Percentiles rank a stretch among this genome's conserved stretches.
These are phyloP conservation scores for Eremophila alpestris DNA, from an alignment of 2,797 vertebrate genomes.

Conservation along the genomic window DNA sequence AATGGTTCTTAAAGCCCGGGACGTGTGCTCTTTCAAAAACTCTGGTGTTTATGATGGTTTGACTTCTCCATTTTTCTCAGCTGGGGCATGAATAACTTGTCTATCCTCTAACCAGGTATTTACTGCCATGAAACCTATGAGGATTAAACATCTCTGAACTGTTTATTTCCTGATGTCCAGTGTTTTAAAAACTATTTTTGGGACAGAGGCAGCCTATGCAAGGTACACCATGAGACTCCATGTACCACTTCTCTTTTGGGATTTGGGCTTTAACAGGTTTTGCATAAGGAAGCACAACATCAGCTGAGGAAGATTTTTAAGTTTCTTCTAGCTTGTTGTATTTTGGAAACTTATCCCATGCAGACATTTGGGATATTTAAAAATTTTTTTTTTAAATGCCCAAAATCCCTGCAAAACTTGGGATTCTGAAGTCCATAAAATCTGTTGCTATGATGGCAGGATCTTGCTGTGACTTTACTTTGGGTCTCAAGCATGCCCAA, in stretches of 20 bases:
- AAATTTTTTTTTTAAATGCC: neutral
- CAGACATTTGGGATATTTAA: neutral
- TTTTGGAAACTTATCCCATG: neutral
- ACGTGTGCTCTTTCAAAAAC: neutral
- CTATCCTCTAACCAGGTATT: neutral
- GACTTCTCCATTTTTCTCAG: neutral
- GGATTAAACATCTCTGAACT: neutral
- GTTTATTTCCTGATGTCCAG: neutral
- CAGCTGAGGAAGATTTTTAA: neutral
- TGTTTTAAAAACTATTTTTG: neutral
- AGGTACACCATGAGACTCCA: neutral
- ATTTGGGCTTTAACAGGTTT: neutral
- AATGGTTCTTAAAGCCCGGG: neutral
- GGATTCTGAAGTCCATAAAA: neutral
- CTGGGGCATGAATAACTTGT: neutral
- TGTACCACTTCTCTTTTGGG: neutral
- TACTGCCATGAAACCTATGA: neutral
- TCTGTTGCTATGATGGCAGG: fast-evolving
- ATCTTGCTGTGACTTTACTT: neutral
- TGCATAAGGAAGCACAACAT: neutral
- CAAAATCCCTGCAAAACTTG: neutral
- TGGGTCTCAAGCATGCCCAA: neutral
- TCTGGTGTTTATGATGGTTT: neutral
- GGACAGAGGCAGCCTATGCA: neutral
- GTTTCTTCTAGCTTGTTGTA: neutral